phyloP scores from a whole-genome alignment of 2,888 invertebrate genomes.

The Pristionchus mayeri region DNA sequence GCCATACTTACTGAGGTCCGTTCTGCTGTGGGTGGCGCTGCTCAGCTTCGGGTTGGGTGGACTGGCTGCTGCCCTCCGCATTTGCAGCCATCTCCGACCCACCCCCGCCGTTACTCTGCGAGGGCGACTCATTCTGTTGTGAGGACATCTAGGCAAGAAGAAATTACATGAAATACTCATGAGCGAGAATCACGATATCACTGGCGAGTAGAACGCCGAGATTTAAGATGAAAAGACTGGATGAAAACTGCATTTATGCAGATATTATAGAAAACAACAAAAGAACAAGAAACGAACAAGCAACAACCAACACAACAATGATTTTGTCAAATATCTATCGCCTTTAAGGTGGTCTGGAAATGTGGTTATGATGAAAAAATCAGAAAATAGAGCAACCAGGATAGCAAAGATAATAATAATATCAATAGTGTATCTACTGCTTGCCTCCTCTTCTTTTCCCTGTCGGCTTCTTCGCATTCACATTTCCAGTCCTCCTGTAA shows the following conservation, averaged over 20 bases:
- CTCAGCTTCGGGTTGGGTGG: neutral
- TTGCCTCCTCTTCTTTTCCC: conserved; percentile 54
- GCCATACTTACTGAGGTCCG: neutral
- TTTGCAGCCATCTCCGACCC: neutral
- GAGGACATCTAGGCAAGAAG: neutral
- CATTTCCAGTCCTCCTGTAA: conserved; percentile 48
- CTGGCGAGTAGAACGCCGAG: neutral
- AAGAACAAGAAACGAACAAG: neutral
- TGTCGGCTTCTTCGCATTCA: conserved; percentile 50
- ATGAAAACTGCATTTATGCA: conserved; percentile 23
- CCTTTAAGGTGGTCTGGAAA: neutral
- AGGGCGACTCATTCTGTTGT: neutral
- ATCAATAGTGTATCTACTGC: conserved; percentile 16
- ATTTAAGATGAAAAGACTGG: neutral
- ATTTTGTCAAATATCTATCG: neutral
- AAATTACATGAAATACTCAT: neutral
- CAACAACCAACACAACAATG: conserved; percentile 37
- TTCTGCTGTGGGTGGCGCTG: neutral
- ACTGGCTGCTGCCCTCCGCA: neutral
- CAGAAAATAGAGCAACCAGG: neutral
- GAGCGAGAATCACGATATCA: neutral
- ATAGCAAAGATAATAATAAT: neutral
- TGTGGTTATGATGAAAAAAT: neutral
- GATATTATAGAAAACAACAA: conserved; percentile 11
- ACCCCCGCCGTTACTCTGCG: neutral